These are phyloP conservation scores for Brachyalestes nurse DNA, from an alignment of 2,797 vertebrate species.

Conservation along the genomic window DNA sequence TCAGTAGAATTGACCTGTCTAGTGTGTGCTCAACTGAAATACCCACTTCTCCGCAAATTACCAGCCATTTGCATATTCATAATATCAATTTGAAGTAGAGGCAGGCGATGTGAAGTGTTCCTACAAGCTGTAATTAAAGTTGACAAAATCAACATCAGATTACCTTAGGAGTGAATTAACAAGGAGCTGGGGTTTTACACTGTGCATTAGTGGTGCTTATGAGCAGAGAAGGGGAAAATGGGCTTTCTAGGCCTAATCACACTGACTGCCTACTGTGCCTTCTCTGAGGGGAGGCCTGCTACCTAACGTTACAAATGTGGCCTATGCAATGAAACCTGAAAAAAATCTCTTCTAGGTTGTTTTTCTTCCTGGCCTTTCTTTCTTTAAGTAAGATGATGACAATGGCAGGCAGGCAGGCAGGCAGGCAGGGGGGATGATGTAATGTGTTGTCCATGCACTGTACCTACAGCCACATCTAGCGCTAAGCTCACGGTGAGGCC, in stretches of 20 bases:
- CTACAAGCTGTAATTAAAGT: slow-evolving; percentile 99
- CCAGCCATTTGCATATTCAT: slow-evolving; percentile 97
- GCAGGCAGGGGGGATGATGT: slow-evolving; percentile 46
- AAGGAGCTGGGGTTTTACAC: slow-evolving; percentile 90
- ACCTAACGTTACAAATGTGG: slow-evolving; percentile 27
- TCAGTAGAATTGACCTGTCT: slow-evolving; percentile 94
- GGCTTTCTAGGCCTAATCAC: slow-evolving; percentile 60
- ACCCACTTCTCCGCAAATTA: slow-evolving; percentile 96
- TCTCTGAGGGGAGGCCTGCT: slow-evolving; percentile 35
- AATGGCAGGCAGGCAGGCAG: slow-evolving; percentile 58
- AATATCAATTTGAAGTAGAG: slow-evolving; percentile 97
- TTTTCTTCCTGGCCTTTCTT: slow-evolving; percentile 26
- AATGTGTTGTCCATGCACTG: slow-evolving; percentile 59
- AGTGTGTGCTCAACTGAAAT: slow-evolving; percentile 95
- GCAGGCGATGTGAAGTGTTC: slow-evolving; percentile 97
- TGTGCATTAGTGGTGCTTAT: slow-evolving; percentile 71
- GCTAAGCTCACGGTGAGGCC: background rate
- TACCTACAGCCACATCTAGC: slow-evolving; percentile 10
- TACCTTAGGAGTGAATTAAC: slow-evolving; percentile 98
- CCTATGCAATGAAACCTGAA: slow-evolving; percentile 1
- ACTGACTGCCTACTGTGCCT: slow-evolving; percentile 57
- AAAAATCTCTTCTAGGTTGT: slow-evolving; percentile 2
- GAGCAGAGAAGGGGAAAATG: slow-evolving; percentile 54
- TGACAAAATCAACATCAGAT: slow-evolving; percentile 99
- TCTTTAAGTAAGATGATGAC: slow-evolving; percentile 49